These are phyloP conservation scores for Cantharis nigra DNA, from an alignment of 2,888 invertebrate genomes.

Conservation along the genomic window DNA sequence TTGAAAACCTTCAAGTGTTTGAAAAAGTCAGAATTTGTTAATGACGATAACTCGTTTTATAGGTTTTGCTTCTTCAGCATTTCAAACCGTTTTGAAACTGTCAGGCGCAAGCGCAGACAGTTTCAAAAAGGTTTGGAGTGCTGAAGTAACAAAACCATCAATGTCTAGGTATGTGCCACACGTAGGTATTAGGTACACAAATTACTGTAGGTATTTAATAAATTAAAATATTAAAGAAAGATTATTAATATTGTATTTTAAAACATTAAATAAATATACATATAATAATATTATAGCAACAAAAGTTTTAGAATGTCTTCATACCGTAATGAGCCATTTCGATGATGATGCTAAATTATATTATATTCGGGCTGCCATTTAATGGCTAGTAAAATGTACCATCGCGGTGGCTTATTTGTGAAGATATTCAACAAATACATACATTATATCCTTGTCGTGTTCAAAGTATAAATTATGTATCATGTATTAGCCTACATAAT, in stretches of 20 bases:
- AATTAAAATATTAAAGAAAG: neutral
- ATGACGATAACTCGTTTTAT: neutral
- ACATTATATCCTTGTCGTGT: slow-evolving; percentile 7
- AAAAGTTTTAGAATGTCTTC: neutral
- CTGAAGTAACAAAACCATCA: neutral
- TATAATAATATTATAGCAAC: neutral
- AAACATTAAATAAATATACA: neutral
- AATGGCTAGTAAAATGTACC: neutral
- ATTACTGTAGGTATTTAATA: neutral
- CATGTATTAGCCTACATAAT: slow-evolving; percentile 1
- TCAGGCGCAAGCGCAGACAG: too few species aligned
- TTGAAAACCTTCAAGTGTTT: neutral
- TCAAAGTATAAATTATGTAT: slow-evolving; percentile 10
- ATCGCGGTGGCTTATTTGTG: neutral
- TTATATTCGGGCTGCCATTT: neutral
- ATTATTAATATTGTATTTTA: neutral
- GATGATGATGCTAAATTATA: neutral
- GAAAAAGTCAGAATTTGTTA: neutral
- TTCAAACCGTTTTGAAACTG: too few species aligned
- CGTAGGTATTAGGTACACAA: neutral
- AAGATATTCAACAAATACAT: neutral
- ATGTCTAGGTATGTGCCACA: neutral
- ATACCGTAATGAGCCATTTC: neutral
- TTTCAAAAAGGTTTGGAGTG: too few species aligned
- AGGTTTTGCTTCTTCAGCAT: too few species aligned